A percentile compares a stretch with the other conserved stretches of the same genome.
These are phyloP conservation scores for Panthera leo DNA, from an alignment of 2,113 vertebrate species.

Conservation along the genomic window DNA sequence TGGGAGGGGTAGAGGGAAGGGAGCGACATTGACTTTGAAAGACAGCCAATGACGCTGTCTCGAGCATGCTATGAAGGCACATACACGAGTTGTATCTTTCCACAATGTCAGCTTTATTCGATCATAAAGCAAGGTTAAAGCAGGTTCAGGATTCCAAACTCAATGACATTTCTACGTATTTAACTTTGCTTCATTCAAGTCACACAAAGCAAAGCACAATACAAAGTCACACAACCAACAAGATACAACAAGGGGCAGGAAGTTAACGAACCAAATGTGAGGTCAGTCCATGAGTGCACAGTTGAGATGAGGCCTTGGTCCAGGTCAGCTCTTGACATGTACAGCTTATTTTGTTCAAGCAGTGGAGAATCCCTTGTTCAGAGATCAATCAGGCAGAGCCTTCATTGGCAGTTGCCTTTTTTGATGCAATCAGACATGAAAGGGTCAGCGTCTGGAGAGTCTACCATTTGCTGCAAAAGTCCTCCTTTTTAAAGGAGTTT, in stretches of 20 bases:
- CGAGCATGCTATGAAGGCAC: neutral
- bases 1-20: neutral
- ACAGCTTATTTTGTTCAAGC: neutral
- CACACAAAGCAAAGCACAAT: neutral
- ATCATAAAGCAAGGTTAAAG: neutral
- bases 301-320: neutral
- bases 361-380: neutral
- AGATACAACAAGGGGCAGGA: neutral
- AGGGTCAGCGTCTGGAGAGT: neutral
- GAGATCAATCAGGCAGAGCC: neutral
- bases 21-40: neutral
- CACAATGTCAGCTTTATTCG: neutral
- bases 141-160: neutral
- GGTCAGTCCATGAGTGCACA: neutral
- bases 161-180: neutral
- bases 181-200: neutral
- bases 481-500: neutral
- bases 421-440: neutral
- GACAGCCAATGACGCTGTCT: neutral
- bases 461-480: neutral
- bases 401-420: neutral
- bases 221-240: neutral
- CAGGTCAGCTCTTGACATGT: neutral
- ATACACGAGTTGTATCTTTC: neutral
- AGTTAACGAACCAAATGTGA: neutral